A percentile compares a stretch with the other conserved stretches of the same genome.
Evolutionary conservation across 23 tunicate species (phyloP).

Genomic region (Phallusia fumigata): DNA sequence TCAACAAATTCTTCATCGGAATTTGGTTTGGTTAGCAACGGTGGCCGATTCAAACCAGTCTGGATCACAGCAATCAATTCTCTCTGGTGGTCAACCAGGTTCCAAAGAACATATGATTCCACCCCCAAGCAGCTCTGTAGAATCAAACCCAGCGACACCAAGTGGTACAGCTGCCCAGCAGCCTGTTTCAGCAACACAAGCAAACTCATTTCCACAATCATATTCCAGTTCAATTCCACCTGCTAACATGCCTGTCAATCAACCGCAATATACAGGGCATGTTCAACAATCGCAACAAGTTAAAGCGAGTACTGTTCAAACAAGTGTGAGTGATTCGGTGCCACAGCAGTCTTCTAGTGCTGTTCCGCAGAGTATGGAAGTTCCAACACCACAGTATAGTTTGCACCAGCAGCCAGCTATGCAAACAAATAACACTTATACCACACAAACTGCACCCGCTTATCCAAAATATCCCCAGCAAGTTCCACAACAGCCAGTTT

Average conservation of each 20-base stretch:
- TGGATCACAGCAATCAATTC: constrained; percentile 31
- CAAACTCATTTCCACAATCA: not conserved
- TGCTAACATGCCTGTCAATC: not conserved
- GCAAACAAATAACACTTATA: not conserved
- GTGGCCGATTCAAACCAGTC: constrained; percentile 96
- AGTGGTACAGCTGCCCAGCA: constrained; percentile 16
- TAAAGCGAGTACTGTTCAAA: not conserved
- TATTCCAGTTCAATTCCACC: constrained; percentile 14
- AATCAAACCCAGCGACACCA: not conserved
- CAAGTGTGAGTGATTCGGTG: not conserved
- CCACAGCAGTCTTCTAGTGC: constrained; percentile 17
- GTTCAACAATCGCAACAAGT: constrained; percentile 2
- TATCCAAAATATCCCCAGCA: not conserved
- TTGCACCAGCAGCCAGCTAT: constrained; percentile 1
- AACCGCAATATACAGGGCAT: not conserved
- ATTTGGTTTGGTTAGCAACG: constrained; percentile 94
- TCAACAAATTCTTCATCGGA: constrained; percentile 86
- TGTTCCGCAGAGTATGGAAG: constrained; percentile 1
- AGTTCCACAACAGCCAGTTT: not conserved
- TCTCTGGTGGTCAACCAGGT: not conserved
- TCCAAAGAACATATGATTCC: not conserved
- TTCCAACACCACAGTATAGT: not conserved
- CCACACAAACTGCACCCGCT: not conserved
- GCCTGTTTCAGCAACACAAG: constrained; percentile 9
- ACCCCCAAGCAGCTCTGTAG: not conserved